Percentiles rank a stretch among this genome's conserved stretches.
phyloP scores from a whole-genome alignment of 1,140 invertebrate genomes.

The Acyrthosiphon pisum region DNA sequence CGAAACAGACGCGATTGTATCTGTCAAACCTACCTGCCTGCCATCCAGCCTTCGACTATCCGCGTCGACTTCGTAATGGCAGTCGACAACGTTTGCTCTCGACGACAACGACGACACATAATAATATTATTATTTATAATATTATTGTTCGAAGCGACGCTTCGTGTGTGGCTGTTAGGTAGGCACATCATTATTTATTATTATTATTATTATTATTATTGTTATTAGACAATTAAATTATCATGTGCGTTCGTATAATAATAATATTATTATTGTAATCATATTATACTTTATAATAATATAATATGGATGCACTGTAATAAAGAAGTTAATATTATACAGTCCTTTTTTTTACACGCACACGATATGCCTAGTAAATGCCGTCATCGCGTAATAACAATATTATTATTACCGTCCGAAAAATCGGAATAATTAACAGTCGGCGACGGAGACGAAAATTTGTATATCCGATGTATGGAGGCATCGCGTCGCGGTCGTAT shows the following conservation, averaged over 20 bases:
- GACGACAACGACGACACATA: not conserved
- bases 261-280: not conserved
- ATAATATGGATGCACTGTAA: not conserved
- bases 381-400: not conserved
- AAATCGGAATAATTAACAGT: not conserved
- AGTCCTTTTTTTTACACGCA: not conserved
- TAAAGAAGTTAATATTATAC: too few species aligned
- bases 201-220: not conserved
- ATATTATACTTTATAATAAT: not conserved
- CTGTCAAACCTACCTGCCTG: not conserved
- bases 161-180: slow-evolving; percentile 11
- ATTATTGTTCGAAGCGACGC: not conserved
- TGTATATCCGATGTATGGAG: not conserved
- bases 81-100: not conserved
- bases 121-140: not conserved
- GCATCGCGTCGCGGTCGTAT: too few species aligned
- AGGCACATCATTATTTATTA: not conserved
- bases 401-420: not conserved
- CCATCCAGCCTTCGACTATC: not conserved
- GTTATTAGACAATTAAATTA: not conserved
- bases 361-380: not conserved
- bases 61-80: not conserved
- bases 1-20: slow-evolving; percentile 10
- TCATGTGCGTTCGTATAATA: not conserved
- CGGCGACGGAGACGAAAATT: not conserved